Conservation (phyloP, 2,113 vertebrate species). For the Lagenorhynchus albirostris region DNA sequence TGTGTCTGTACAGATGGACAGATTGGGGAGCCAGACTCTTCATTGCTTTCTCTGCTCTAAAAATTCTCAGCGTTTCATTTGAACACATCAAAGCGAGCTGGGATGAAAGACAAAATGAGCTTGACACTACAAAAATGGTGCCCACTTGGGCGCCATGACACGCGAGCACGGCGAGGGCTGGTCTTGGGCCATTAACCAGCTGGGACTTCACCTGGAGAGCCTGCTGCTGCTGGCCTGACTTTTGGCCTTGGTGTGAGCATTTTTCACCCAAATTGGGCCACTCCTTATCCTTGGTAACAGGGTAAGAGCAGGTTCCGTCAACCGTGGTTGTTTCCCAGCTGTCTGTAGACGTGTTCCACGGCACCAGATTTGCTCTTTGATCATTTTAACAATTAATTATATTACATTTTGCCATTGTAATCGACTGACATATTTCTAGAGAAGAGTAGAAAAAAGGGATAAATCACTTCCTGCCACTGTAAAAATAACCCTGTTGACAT, state of each 20-base stretch:
- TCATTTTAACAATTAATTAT: conserved; percentile 40
- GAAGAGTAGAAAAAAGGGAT: background rate
- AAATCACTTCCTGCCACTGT: background rate
- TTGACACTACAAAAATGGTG: background rate
- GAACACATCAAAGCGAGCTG: conserved; percentile 35
- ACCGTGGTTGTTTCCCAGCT: conserved; percentile 27
- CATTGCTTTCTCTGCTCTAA: conserved; percentile 48
- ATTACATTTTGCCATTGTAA: background rate
- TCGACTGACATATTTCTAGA: background rate
- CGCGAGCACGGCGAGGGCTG: conserved; percentile 23
- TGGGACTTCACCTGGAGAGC: conserved; percentile 45
- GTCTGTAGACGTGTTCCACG: conserved; percentile 4
- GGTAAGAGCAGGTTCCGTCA: conserved; percentile 46
- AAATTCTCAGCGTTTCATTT: conserved; percentile 8
- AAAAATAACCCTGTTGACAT: background rate
- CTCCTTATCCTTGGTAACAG: background rate
- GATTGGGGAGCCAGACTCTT: conserved; percentile 52
- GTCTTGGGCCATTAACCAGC: conserved; percentile 11
- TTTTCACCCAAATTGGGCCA: conserved; percentile 45
- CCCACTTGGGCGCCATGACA: conserved; percentile 19
- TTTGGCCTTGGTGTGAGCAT: conserved; percentile 9
- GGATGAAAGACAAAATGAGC: conserved; percentile 27
- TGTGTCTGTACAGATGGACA: conserved; percentile 62
- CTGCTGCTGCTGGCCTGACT: conserved; percentile 38
- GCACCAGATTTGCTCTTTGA: conserved; percentile 14